Conservation (phyloP, 2,888 invertebrate genomes). For the Prosapia bicincta region DNA sequence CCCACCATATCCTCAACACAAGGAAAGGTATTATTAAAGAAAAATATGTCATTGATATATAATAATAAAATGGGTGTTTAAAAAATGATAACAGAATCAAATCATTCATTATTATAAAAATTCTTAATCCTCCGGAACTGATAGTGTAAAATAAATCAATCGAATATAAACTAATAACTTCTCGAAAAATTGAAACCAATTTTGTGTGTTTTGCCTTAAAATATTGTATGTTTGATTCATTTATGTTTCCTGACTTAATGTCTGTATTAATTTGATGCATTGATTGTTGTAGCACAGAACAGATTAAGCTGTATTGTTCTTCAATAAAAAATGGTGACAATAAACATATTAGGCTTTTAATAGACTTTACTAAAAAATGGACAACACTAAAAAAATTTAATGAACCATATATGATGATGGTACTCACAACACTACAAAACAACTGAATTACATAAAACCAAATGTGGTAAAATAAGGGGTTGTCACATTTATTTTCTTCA, state of each 20-base stretch:
- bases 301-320: background rate
- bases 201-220: background rate
- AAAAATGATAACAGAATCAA: background rate
- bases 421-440: background rate
- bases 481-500: background rate
- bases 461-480: background rate
- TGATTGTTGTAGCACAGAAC: background rate
- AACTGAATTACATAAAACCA: background rate
- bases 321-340: background rate
- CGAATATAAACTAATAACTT: background rate
- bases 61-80: background rate
- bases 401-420: background rate
- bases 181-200: background rate
- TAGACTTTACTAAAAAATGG: background rate
- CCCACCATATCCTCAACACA: background rate
- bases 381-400: background rate
- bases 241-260: background rate
- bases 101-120: background rate
- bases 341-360: background rate
- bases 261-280: background rate
- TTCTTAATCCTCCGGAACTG: background rate
- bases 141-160: background rate
- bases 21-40: background rate
- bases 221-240: background rate
- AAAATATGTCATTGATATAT: background rate